These are phyloP conservation scores for Paralichthys olivaceus DNA, from an alignment of 2,113 vertebrate species.

Conservation along the genomic window DNA sequence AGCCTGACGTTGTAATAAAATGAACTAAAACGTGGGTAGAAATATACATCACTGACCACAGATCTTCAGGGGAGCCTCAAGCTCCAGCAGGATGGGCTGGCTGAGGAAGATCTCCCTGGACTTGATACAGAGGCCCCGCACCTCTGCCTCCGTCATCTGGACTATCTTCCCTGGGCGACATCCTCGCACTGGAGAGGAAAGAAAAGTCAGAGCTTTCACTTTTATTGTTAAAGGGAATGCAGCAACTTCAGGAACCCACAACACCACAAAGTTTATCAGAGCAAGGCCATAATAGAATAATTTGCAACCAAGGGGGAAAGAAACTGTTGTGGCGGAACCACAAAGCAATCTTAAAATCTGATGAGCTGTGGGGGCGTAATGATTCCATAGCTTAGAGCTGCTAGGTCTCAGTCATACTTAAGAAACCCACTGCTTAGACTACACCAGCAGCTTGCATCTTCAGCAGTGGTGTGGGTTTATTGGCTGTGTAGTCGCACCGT, in stretches of 20 bases:
- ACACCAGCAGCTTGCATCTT: conserved; percentile 53
- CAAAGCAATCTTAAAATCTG: conserved; percentile 32
- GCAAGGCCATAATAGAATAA: not conserved
- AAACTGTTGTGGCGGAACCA: conserved; percentile 3
- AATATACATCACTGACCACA: conserved; percentile 70
- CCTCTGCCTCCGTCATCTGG: conserved; percentile 77
- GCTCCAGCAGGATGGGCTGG: conserved; percentile 80
- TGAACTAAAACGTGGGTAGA: not conserved
- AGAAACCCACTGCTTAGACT: conserved; percentile 35
- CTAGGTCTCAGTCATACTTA: conserved; percentile 39
- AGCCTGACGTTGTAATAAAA: not conserved
- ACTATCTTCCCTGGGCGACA: conserved; percentile 81
- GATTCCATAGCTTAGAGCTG: conserved; percentile 37
- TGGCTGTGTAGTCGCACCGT: conserved; percentile 53
- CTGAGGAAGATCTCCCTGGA: conserved; percentile 83
- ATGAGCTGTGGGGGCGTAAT: conserved; percentile 47
- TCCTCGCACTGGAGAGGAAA: conserved; percentile 72
- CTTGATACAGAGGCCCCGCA: conserved; percentile 79
- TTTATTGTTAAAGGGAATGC: not conserved
- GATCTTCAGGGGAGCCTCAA: conserved; percentile 78
- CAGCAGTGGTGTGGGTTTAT: conserved; percentile 57
- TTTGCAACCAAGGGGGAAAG: not conserved
- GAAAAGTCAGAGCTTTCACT: conserved; percentile 21
- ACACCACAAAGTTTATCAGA: conserved; percentile 5
- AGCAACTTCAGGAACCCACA: not conserved